Conservation (phyloP, 2,888 invertebrate species). For the Aporophyla lueneburgensis region DNA sequence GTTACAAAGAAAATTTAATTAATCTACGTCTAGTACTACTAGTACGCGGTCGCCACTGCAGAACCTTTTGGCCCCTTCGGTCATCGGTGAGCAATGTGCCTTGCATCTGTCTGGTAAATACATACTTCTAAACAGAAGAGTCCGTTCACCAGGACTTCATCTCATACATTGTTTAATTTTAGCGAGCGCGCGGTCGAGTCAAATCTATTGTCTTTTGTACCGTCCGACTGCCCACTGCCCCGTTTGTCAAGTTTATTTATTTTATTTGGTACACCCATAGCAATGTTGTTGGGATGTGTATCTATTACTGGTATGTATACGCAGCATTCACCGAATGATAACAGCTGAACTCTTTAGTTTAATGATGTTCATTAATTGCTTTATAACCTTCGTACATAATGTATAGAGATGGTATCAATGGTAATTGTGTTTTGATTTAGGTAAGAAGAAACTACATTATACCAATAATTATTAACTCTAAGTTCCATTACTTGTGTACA, state of each 20-base stretch:
- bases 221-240: background rate
- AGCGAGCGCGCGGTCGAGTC: background rate
- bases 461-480: too few relatives aligned
- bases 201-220: background rate
- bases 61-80: too few relatives aligned
- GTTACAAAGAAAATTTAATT: background rate
- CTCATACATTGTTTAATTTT: conserved; percentile 1
- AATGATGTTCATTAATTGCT: background rate
- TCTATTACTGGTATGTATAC: background rate
- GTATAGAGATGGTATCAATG: too few relatives aligned
- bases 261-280: background rate
- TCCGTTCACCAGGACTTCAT: background rate
- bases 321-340: background rate
- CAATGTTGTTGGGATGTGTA: background rate
- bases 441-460: background rate
- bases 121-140: too few relatives aligned
- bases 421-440: background rate
- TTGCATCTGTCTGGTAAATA: background rate
- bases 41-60: too few relatives aligned
- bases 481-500: too few relatives aligned
- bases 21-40: too few relatives aligned
- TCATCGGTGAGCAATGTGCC: too few relatives aligned
- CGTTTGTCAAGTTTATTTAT: background rate
- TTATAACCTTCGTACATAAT: background rate
- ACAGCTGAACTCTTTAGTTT: background rate